A percentile compares a stretch with the other conserved stretches of the same genome.
phyloP scores from a whole-genome alignment of 2,113 vertebrate genomes.

The Odocoileus hemionus region DNA sequence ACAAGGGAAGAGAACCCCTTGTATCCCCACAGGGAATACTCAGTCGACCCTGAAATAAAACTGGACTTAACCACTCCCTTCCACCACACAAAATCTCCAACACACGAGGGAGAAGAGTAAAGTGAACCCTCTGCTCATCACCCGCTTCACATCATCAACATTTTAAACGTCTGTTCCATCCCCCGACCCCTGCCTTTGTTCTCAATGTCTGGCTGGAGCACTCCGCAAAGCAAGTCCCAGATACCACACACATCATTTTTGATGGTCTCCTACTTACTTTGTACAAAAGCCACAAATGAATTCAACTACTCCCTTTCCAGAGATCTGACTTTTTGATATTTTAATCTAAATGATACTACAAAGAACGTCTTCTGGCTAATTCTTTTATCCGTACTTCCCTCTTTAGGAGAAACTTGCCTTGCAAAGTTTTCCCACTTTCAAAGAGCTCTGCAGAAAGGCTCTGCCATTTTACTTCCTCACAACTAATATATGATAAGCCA shows the following conservation, averaged over 20 bases:
- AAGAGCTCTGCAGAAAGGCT: neutral
- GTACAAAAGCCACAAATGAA: neutral
- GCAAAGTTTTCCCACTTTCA: neutral
- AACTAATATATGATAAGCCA: fast-evolving
- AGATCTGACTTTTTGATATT: neutral
- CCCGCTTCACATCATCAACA: fast-evolving
- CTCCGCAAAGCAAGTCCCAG: neutral
- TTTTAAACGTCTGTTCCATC: fast-evolving
- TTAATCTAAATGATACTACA: neutral
- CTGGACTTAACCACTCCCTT: too few relatives aligned
- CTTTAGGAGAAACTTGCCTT: neutral
- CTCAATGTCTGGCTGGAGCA: neutral
- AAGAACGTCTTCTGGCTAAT: neutral
- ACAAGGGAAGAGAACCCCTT: neutral
- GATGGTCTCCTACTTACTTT: neutral
- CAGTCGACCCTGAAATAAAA: neutral
- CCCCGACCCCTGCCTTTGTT: fast-evolving
- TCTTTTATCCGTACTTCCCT: neutral
- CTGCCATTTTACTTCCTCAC: neutral
- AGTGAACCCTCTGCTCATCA: fast-evolving
- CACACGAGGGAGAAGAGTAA: fast-evolving
- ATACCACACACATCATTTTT: fast-evolving
- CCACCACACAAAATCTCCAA: neutral
- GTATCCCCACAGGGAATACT: neutral
- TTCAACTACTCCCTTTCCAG: neutral